Evolutionary conservation across 2,888 invertebrate species (phyloP), one percentile per base, ranked within the genome.

Genomic region (Bombyx huttoni): DNA sequence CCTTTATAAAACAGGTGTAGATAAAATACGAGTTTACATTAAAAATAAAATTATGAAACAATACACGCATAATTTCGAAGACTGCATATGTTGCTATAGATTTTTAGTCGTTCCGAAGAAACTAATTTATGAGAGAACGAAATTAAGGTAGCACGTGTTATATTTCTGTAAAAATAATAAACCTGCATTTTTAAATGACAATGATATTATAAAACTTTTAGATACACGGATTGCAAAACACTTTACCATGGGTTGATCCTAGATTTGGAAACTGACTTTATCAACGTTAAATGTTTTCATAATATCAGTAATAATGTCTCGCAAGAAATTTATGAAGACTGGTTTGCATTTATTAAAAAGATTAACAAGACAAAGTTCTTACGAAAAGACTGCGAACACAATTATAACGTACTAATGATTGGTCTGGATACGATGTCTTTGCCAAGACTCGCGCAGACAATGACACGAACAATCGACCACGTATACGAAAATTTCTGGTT

Each of bases 371-470:
- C 58, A 57, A 69, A 57, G 52, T 48, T 55, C 48, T 56, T 56
- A 34, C 56, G 51, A 57, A 55, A 54, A 35, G 59, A 63, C 46
- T 68, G 68, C 53, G 68, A 59, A 56, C 53, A 59, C 8, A 77
- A 69, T 62, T 88, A 87, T 60, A 90, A 89, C 54, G 91, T 97
- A 0, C 77, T 97, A 35, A 85, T 96, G 70, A 73, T 98, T 13
- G 97, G 96, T 46, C 92, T 97, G 63, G 96, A 97, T 70, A 94
- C 95, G 48, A 92, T 97, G 63, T 96, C 97, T 0, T 81, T 96
- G 53, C 82, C 94, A 47, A 95, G 96, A 70, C 90, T 95, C 53
- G 89, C 91, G 14, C 89, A 95, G 51, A 92, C 94, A 8, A 92
- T 97, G 92, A 93, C 93, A 0, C 89, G 90, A 65, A 96, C 96